Evolutionary conservation across 2,113 vertebrate species (phyloP), one percentile per base, ranked within the genome.

Genomic region (Sialia sialis): DNA sequence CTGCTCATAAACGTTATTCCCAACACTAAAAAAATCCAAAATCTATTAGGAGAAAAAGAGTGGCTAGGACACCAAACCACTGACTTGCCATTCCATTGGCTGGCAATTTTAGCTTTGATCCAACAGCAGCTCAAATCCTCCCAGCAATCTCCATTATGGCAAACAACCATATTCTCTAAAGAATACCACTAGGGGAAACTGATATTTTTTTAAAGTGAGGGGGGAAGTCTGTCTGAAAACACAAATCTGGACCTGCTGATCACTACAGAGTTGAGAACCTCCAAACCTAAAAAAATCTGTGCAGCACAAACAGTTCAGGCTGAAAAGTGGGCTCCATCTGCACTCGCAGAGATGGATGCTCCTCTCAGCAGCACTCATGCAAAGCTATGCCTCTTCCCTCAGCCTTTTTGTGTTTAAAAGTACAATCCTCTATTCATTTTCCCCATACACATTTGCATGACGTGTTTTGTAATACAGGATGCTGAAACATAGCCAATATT

Each of bases 401-500:
- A 58, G 72, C 43, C 54, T 29, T 49, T 82, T 58, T 3, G 4
- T 32, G 27, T 39, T 60, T 13, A 12, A 59, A 49, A 4, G 1
- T 44, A 78, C 16, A 1, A 54, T 26, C 27, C 20, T 27, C 58
- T 75, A 23, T 54, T 87, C 25, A 22, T 76, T 83, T 73, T 38
- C 52, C 27, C 30, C 7, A 1, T 6, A 46, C 27, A 8, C 11
- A 14, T 63, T 81, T 34, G 30, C 46, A 69, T 32, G 32, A 51
- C 25, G 27, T 18, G 3, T 64, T 89, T 54, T 79, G 16, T 67
- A 90, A 73, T 60, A 79, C 75, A 87, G 76, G 89, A 93, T 94
- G 80, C 75, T 93, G 87, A 96, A 93, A 86, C 78, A 79, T 0
- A 74, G 91, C 87, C 93, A 95, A 48, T 69, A 85, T 91, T 94